A percentile compares a stretch with the other conserved stretches of the same genome.
phyloP scores from a whole-genome alignment of 2,888 invertebrate species.

The Seira musarum region DNA sequence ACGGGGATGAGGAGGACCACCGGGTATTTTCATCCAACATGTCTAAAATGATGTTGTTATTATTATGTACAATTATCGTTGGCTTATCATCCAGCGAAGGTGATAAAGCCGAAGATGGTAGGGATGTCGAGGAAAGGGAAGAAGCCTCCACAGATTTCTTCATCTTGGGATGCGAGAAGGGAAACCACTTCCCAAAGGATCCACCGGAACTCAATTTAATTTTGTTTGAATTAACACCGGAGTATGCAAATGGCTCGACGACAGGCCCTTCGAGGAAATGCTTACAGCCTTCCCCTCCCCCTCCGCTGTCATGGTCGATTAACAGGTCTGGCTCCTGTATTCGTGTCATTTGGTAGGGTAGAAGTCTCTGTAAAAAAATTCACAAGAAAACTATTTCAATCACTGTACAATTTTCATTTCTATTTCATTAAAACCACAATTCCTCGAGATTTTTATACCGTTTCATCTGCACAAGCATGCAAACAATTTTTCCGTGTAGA shows the following conservation, averaged over 20 bases:
- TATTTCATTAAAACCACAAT: not conserved
- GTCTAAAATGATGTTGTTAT: constrained; percentile 46
- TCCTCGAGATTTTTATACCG: not conserved
- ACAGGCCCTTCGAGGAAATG: constrained; percentile 40
- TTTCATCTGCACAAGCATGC: not conserved
- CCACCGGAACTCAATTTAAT: constrained; percentile 36
- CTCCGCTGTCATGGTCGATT: constrained; percentile 55
- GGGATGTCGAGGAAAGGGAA: constrained; percentile 25
- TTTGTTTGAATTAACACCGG: constrained; percentile 39
- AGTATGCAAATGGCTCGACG: constrained; percentile 44
- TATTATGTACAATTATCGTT: constrained; percentile 39
- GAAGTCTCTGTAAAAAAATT: constrained; percentile 39
- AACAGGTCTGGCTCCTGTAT: constrained; percentile 60
- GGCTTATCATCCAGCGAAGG: constrained; percentile 42
- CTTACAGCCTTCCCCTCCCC: constrained; percentile 50
- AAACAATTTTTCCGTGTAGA: not conserved
- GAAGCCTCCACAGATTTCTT: constrained; percentile 27
- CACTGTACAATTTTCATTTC: not conserved
- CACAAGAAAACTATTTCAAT: constrained; percentile 8
- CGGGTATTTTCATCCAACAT: constrained; percentile 62
- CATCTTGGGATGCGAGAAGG: constrained; percentile 35
- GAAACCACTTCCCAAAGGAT: constrained; percentile 47
- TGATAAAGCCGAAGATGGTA: not conserved
- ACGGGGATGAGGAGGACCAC: constrained; percentile 43
- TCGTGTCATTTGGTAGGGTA: constrained; percentile 58